These are phyloP conservation scores for Ploceus nigricollis DNA, from an alignment of 2,113 vertebrate genomes.

Conservation along the genomic window DNA sequence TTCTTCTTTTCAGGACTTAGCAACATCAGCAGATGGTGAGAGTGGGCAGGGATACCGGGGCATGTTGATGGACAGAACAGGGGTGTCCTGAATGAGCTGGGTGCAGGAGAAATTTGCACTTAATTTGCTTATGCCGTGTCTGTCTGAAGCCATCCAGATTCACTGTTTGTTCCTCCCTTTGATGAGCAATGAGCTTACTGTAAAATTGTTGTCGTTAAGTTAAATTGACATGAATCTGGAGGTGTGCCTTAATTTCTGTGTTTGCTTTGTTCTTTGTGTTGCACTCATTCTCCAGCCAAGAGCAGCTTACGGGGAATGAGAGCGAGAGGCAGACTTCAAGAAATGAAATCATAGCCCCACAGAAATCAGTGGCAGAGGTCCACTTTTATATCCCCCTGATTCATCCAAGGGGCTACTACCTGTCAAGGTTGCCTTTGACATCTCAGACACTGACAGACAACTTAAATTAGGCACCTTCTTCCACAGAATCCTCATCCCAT, in stretches of 20 bases:
- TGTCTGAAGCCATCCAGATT: background rate
- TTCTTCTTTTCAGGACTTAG: slow-evolving; percentile 31
- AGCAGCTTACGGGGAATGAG: background rate
- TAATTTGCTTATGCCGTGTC: background rate
- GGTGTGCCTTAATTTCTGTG: background rate
- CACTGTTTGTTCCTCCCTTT: background rate
- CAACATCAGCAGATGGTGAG: slow-evolving; percentile 35
- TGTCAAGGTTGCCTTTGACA: background rate
- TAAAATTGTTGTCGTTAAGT: background rate
- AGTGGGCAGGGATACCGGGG: background rate
- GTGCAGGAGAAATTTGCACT: background rate
- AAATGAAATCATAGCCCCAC: background rate
- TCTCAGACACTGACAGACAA: background rate
- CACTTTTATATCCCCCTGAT: background rate
- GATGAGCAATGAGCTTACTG: background rate
- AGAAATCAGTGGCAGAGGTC: background rate
- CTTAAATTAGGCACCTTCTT: background rate
- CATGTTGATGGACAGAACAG: slow-evolving; percentile 29
- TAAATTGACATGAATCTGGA: background rate
- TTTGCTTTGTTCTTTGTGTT: background rate
- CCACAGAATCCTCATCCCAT: background rate
- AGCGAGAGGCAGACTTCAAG: background rate
- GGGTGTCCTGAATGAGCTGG: background rate
- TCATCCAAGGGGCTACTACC: background rate
- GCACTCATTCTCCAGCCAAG: background rate